A percentile compares a stretch with the other conserved stretches of the same genome.
phyloP scores from a whole-genome alignment of 2,113 vertebrate species.

The Xenus cinereus region DNA sequence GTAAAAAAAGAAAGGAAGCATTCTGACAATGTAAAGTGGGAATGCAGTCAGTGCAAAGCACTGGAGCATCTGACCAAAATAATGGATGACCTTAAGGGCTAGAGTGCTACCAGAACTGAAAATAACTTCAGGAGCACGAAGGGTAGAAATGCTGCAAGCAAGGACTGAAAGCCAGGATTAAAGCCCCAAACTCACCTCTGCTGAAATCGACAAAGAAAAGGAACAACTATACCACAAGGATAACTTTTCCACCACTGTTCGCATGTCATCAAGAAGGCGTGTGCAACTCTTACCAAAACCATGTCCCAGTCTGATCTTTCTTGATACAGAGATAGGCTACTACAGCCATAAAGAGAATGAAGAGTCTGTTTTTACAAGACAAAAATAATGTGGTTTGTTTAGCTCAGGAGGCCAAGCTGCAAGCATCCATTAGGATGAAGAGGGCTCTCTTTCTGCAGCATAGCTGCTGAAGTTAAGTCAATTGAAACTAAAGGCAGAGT shows the following conservation, averaged over 20 bases:
- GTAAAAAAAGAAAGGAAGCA: background rate
- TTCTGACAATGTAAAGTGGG: background rate
- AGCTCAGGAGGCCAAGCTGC: background rate
- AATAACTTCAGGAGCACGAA: background rate
- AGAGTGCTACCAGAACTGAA: background rate
- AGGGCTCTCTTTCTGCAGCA: fast-evolving
- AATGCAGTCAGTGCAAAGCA: background rate
- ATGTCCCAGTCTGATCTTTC: background rate
- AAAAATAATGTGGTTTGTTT: background rate
- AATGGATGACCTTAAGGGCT: background rate
- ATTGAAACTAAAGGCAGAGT: background rate
- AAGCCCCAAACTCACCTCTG: background rate
- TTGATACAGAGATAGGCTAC: background rate
- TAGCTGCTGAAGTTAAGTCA: background rate
- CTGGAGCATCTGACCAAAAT: background rate
- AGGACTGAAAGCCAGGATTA: background rate
- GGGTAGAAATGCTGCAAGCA: background rate
- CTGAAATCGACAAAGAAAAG: background rate
- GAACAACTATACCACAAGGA: background rate
- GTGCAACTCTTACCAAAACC: background rate
- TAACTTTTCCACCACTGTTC: background rate
- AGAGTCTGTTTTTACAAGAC: background rate
- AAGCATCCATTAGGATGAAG: background rate
- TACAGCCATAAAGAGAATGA: background rate
- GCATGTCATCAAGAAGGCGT: fast-evolving